A percentile compares a stretch with the other conserved stretches of the same genome.
These are phyloP conservation scores for Neodiprion pinetum DNA, from an alignment of 1,140 invertebrate species.

Conservation along the genomic window DNA sequence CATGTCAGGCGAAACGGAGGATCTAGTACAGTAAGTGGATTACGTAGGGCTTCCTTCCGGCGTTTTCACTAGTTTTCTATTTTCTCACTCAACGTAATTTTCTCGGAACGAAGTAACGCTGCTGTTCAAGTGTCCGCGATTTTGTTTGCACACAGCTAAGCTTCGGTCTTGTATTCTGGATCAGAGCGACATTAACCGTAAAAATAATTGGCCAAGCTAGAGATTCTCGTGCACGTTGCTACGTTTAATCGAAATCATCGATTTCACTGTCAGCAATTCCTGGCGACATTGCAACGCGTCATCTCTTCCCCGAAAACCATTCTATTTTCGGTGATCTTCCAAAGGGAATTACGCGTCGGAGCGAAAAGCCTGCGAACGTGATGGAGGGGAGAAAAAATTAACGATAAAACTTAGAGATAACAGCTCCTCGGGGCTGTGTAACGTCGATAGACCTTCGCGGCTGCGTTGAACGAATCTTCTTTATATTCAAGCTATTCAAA, in stretches of 20 bases:
- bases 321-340: not conserved
- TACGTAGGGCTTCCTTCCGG: not conserved
- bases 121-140: not conserved
- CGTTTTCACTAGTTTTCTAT: not conserved
- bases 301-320: not conserved
- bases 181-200: too few relatives aligned
- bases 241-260: too few relatives aligned
- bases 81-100: not conserved
- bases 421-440: conserved; percentile 3
- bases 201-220: too few relatives aligned
- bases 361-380: not conserved
- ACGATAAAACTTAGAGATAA: conserved; percentile 4
- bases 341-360: not conserved
- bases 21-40: not conserved
- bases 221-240: too few relatives aligned
- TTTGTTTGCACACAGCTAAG: not conserved
- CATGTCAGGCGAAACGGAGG: not conserved
- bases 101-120: not conserved
- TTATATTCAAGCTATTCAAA: conserved; percentile 1
- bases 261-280: too few relatives aligned
- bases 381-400: not conserved
- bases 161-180: not conserved
- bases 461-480: not conserved
- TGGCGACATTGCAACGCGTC: too few relatives aligned
- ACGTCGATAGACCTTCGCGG: conserved; percentile 1